A percentile compares a stretch with the other conserved stretches of the same genome.
Evolutionary conservation across 2,113 vertebrate species (phyloP).

Genomic region (Varanus komodoensis): DNA sequence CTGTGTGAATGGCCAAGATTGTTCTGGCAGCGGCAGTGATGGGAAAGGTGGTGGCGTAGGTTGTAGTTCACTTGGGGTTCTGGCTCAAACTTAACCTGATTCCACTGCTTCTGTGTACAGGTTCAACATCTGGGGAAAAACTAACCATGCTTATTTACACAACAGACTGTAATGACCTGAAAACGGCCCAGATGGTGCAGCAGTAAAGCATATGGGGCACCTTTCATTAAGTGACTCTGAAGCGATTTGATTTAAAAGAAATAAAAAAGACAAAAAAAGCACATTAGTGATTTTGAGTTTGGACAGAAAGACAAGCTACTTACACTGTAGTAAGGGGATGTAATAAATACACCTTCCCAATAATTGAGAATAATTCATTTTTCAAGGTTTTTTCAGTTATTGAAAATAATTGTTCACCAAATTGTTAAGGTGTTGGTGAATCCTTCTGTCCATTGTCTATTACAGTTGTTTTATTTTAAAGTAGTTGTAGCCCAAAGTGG

Average conservation of each 20-base stretch:
- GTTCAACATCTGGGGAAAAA: background rate
- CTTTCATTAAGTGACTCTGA: conserved; percentile 10
- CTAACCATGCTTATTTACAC: background rate
- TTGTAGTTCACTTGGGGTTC: background rate
- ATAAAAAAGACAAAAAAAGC: conserved; percentile 10
- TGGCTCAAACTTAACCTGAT: background rate
- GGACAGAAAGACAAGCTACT: background rate
- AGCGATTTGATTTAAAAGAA: conserved; percentile 18
- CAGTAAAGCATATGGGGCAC: background rate
- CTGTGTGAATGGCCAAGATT: background rate
- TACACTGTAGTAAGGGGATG: background rate
- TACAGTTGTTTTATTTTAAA: background rate
- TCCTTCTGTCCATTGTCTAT: background rate
- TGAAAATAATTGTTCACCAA: background rate
- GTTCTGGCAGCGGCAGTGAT: background rate
- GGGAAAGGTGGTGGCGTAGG: no score
- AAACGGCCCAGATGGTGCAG: conserved; percentile 27
- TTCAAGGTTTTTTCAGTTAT: background rate
- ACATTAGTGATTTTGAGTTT: background rate
- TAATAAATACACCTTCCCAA: background rate
- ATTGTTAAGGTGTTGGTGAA: background rate
- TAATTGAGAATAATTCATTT: background rate
- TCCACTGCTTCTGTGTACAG: background rate
- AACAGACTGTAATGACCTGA: conserved; percentile 7
- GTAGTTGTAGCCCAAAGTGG: background rate